phyloP scores from a whole-genome alignment of 2,113 vertebrate species.

The Leucoraja erinaceus region DNA sequence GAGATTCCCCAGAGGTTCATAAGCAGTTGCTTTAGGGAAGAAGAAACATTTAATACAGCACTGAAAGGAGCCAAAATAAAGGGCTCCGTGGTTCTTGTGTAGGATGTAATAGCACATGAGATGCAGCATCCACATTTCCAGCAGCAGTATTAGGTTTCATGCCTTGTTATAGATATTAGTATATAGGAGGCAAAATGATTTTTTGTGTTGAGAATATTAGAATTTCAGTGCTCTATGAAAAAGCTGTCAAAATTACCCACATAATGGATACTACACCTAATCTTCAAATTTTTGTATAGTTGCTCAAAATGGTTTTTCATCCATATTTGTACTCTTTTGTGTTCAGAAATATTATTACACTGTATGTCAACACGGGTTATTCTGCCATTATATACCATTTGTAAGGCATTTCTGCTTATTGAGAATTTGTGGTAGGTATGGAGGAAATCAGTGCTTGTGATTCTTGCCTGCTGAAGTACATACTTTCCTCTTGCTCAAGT shows the following conservation, averaged over 20 bases:
- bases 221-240: background rate
- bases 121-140: constrained; percentile 16
- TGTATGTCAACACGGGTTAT: background rate
- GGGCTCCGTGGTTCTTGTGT: constrained; percentile 26
- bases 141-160: constrained; percentile 28
- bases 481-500: background rate
- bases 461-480: background rate
- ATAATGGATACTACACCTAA: background rate
- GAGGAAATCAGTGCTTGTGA: background rate
- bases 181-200: constrained; percentile 19
- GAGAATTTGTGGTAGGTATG: background rate
- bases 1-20: constrained; percentile 36
- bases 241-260: constrained; percentile 7
- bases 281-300: background rate
- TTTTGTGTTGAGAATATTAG: background rate
- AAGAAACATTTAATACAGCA: constrained; percentile 36
- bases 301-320: constrained; percentile 10
- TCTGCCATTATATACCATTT: background rate
- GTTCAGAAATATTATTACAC: background rate
- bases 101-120: constrained; percentile 30
- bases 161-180: constrained; percentile 7
- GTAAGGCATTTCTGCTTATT: background rate
- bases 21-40: constrained; percentile 38
- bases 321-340: background rate
- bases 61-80: constrained; percentile 38